phyloP scores from a whole-genome alignment of 2,888 invertebrate genomes.

The Phyllotreta cruciferae region DNA sequence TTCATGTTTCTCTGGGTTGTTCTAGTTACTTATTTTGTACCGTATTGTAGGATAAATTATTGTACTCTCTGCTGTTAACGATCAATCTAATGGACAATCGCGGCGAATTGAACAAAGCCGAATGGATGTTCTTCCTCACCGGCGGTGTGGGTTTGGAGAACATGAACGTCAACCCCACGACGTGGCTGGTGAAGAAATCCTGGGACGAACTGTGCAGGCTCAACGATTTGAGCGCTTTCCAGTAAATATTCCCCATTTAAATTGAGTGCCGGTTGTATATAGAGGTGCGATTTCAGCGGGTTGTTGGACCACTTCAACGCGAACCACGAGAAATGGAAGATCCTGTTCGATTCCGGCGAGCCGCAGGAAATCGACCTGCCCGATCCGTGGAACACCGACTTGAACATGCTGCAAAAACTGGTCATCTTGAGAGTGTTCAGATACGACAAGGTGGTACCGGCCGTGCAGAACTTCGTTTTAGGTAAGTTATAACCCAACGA shows the following conservation, averaged over 20 bases:
- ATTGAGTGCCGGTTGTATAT: too few relatives aligned
- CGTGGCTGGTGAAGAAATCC: constrained; percentile 74
- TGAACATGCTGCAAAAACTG: constrained; percentile 76
- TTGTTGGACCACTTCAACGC: constrained; percentile 70
- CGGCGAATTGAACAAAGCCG: constrained; percentile 65
- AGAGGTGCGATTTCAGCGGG: constrained; percentile 58
- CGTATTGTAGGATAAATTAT: constrained; percentile 77
- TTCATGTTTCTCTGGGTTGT: background rate
- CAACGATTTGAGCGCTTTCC: constrained; percentile 59
- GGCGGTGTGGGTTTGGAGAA: constrained; percentile 85
- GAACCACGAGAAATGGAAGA: constrained; percentile 72
- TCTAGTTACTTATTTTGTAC: background rate
- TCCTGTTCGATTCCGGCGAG: constrained; percentile 74
- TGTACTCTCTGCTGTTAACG: constrained; percentile 81
- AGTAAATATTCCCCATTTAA: constrained; percentile 28
- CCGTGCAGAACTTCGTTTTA: constrained; percentile 65
- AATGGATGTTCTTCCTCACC: constrained; percentile 88
- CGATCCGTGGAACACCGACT: constrained; percentile 69
- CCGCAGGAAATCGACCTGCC: constrained; percentile 78
- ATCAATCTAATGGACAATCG: constrained; percentile 73
- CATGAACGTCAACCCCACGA: constrained; percentile 71
- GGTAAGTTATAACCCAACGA: constrained; percentile 35
- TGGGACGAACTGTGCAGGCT: constrained; percentile 82
- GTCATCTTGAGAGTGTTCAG: constrained; percentile 82
- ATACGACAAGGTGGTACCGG: constrained; percentile 86